These are phyloP conservation scores for Clupea harengus DNA, from an alignment of 2,113 vertebrate genomes.

Conservation along the genomic window DNA sequence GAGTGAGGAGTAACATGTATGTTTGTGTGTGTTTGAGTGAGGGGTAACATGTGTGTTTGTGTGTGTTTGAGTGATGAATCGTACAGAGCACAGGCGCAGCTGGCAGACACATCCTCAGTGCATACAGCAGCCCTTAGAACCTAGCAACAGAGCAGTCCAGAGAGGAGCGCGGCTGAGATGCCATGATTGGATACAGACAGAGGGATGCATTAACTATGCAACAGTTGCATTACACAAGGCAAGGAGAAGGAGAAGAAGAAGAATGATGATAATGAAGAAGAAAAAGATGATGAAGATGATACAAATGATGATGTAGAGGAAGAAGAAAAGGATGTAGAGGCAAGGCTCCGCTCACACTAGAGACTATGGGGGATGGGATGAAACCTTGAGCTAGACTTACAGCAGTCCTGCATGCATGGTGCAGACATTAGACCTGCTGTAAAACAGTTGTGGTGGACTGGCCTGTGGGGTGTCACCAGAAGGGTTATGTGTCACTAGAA, in stretches of 20 bases:
- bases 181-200: background rate
- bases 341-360: no score
- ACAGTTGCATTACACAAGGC: background rate
- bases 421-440: no score
- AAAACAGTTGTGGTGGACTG: no score
- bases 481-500: no score
- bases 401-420: no score
- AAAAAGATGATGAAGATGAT: no score
- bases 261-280: background rate
- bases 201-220: background rate
- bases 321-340: background rate
- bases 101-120: background rate
- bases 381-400: no score
- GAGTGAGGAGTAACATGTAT: no score
- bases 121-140: conserved; percentile 6
- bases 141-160: conserved; percentile 31
- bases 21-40: background rate
- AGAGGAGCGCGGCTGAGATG: background rate
- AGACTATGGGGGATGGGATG: no score
- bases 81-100: background rate
- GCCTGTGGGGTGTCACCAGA: no score
- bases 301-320: background rate
- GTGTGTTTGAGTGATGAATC: background rate
- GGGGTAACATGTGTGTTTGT: background rate
- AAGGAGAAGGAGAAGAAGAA: background rate